Conservation (phyloP, 2,888 invertebrate genomes). For the Elysia crispata region DNA sequence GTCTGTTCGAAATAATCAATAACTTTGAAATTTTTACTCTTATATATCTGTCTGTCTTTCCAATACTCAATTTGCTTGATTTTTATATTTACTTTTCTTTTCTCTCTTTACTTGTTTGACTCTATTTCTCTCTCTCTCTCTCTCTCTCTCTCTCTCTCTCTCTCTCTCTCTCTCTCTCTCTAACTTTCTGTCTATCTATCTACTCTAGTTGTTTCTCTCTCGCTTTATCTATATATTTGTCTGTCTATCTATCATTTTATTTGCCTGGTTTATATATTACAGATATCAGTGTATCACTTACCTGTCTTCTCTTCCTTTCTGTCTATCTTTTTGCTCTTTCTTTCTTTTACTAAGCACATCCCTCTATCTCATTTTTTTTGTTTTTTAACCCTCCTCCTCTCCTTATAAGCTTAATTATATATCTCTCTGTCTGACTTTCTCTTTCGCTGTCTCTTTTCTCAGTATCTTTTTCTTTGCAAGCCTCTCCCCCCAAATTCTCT, state of each 20-base stretch:
- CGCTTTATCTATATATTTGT: slow-evolving; percentile 34
- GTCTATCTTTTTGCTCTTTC: no score
- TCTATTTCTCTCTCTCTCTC: slow-evolving; percentile 3
- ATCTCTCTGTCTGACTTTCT: no score
- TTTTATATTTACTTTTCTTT: neutral
- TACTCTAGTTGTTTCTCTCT: slow-evolving; percentile 32
- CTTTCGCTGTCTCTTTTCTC: no score
- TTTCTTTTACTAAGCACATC: no score
- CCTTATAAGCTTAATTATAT: no score
- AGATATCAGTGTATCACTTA: no score
- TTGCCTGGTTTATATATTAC: no score
- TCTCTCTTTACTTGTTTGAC: slow-evolving; percentile 1
- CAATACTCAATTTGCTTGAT: slow-evolving; percentile 1
- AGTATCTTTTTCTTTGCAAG: no score
- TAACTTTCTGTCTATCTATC: slow-evolving; percentile 26
- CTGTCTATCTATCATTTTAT: neutral
- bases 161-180: slow-evolving; percentile 41
- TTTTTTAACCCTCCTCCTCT: no score
- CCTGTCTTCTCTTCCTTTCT: no score
- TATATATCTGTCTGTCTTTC: slow-evolving; percentile 7
- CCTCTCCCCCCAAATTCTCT: no score
- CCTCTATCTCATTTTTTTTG: no score
- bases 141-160: slow-evolving; percentile 13
- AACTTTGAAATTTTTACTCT: neutral
- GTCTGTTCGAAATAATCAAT: neutral